Evolutionary conservation across 2,113 vertebrate genomes (phyloP).

Genomic region (Nothoprocta perdicaria): DNA sequence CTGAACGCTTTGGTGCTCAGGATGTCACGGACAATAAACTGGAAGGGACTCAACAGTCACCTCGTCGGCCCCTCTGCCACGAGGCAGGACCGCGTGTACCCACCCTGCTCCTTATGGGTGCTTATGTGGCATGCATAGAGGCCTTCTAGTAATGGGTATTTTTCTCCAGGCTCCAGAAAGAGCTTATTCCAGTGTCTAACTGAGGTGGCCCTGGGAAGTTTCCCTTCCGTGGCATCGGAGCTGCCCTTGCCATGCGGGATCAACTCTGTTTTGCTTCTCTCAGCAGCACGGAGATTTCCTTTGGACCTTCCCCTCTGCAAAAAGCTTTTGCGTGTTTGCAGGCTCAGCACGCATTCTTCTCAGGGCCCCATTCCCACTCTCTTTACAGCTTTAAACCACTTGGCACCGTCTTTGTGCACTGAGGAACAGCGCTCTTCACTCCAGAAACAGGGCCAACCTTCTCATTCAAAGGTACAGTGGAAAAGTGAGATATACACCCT

Average conservation of each 20-base stretch:
- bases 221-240: not conserved
- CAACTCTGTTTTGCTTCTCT: not conserved
- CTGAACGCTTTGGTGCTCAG: not conserved
- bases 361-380: not conserved
- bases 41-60: not conserved
- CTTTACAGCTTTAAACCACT: not conserved
- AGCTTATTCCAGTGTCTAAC: not conserved
- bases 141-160: not conserved
- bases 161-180: not conserved
- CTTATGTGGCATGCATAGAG: accelerated
- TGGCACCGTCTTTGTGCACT: not conserved
- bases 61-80: not conserved
- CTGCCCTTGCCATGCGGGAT: not conserved
- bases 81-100: accelerated
- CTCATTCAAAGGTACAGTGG: not conserved
- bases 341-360: not conserved
- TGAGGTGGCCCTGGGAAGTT: not conserved
- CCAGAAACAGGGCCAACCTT: not conserved
- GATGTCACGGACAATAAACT: not conserved
- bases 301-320: not conserved
- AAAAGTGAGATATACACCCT: not conserved
- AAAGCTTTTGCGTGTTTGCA: not conserved
- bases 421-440: not conserved
- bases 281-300: not conserved
- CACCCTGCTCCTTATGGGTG: not conserved